Percentiles rank a stretch among this genome's conserved stretches.
phyloP scores from a whole-genome alignment of 2,797 vertebrate genomes.

The Urosaurus nigricauda region DNA sequence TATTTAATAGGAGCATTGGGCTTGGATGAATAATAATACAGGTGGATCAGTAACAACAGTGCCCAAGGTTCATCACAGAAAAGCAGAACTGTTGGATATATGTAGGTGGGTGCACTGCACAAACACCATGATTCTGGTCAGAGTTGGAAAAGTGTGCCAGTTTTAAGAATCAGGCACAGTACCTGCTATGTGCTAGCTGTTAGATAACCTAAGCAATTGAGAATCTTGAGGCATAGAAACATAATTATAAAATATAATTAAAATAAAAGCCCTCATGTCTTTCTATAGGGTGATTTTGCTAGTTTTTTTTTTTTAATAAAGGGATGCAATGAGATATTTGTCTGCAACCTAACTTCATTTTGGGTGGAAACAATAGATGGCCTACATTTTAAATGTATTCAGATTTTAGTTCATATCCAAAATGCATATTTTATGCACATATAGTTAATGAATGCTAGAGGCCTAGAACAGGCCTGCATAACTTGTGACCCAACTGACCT shows the following conservation, averaged over 20 bases:
- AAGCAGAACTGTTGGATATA: not conserved
- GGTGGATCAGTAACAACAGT: no score
- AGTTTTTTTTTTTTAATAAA: constrained; percentile 37
- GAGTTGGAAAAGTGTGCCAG: not conserved
- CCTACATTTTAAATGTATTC: not conserved
- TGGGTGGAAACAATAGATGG: not conserved
- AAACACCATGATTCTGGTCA: not conserved
- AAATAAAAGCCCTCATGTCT: constrained; percentile 14
- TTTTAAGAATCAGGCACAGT: constrained; percentile 24
- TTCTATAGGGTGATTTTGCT: constrained; percentile 29
- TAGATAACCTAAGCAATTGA: constrained; percentile 52
- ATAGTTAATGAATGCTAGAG: not conserved
- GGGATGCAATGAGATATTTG: constrained; percentile 54
- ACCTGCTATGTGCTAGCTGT: constrained; percentile 47
- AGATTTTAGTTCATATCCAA: not conserved
- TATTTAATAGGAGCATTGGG: constrained; percentile 3
- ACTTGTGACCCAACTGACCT: not conserved
- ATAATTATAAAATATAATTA: constrained; percentile 39
- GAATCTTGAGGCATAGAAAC: constrained; percentile 45
- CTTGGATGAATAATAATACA: not conserved
- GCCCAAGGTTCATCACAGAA: not conserved
- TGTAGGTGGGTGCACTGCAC: not conserved
- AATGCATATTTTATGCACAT: not conserved
- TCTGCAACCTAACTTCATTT: constrained; percentile 49
- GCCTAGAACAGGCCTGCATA: not conserved